Base-by-base conservation (phyloP, 2,797 vertebrate species). In the Taeniopygia guttata region DNA sequence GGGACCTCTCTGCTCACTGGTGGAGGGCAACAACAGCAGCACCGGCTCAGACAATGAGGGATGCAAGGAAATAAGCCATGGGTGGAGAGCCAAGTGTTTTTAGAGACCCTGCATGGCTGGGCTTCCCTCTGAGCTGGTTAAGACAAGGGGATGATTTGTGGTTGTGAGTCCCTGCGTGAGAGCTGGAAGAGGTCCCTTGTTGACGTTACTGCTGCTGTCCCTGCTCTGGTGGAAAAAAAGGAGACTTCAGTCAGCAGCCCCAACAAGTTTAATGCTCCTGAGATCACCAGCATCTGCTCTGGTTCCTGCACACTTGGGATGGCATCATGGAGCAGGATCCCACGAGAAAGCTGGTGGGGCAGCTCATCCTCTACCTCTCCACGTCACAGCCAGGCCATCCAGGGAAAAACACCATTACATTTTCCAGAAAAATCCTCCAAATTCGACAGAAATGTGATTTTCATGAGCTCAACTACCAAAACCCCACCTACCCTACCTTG, bases 1-100 rank as follows among this genome's bases (percentile, higher is more conserved):
- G 5, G 36, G 42, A 55, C 17, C 16, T 51, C 46, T 60, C 14
- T 48, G 30, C 55, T 79, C 58, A n/a, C 19, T 3, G 5, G 0
- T 29, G 22, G 19, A 16, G 8, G 27, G 3, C 10, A 30, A 15
- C 14, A 25, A 10, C 2, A 7, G 18, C 59, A 73, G 72, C 58
- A 52, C 0, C 0, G 1, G 13, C 36, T n/a, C 11, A 36, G 43
- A n/a, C 38, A 16, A 27, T 0, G 2, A 69, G 36, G 34, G 30
- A 21, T 48, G 45, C 29, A 16, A 52, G 34, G 18, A 51, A 67
- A 36, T n/a, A 52, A 43, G 34, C 8, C 2, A 2, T 25, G 9
- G 32, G 59, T 45, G 78, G 42, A 68, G 29, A 86, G 40, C 59
- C 56, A 73, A 36, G 16, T 17, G 46, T 6, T 83, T 59, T n/a